Percentiles rank a stretch among this genome's conserved stretches.
Evolutionary conservation across 2,797 vertebrate species (phyloP).

Genomic region (Streptopelia turtur): DNA sequence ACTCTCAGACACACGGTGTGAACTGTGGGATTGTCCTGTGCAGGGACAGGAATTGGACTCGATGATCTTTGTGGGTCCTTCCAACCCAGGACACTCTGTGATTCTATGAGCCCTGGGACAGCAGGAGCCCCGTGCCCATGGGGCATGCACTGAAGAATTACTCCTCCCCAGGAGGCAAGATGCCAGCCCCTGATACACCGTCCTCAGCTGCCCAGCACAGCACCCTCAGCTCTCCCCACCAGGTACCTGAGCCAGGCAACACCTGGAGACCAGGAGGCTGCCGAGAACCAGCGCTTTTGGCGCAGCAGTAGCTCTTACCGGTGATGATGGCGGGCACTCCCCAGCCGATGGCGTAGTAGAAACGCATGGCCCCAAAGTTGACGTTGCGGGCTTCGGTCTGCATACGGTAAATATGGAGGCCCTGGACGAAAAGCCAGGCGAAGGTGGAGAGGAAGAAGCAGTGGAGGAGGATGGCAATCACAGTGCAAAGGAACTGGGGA

Average conservation of each 20-base stretch:
- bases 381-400: slow-evolving; percentile 95
- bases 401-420: slow-evolving; percentile 97
- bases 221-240: background rate
- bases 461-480: slow-evolving; percentile 95
- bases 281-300: background rate
- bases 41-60: no score
- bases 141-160: background rate
- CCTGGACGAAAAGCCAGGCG: slow-evolving; percentile 96
- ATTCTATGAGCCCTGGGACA: background rate
- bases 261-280: background rate
- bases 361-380: slow-evolving; percentile 97
- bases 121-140: background rate
- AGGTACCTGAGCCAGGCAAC: background rate
- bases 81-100: no score
- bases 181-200: accelerated
- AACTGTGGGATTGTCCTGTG: no score
- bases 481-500: slow-evolving; percentile 93
- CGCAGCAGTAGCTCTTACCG: slow-evolving; percentile 74
- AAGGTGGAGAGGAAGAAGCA: slow-evolving; percentile 98
- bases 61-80: no score
- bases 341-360: slow-evolving; percentile 99
- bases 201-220: background rate
- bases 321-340: slow-evolving; percentile 96
- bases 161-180: background rate
- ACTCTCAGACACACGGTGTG: no score